A percentile compares a stretch with the other conserved stretches of the same genome.
Evolutionary conservation across 2,797 vertebrate species (phyloP).

Genomic region (Phalloptychus januarius): DNA sequence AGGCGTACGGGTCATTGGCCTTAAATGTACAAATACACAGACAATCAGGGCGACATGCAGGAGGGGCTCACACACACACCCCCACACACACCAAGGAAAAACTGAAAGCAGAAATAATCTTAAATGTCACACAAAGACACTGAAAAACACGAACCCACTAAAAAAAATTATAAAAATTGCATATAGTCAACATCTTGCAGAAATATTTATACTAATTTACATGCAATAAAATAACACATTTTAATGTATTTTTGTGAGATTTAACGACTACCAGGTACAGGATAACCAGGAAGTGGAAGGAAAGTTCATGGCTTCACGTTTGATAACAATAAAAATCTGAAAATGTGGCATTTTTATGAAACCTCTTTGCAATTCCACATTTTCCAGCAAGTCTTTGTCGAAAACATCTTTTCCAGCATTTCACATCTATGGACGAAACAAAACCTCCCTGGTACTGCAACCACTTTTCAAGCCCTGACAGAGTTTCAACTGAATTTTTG

Average conservation of each 20-base stretch:
- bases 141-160: not conserved
- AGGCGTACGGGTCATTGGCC: conserved; percentile 58
- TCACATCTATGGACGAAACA: not conserved
- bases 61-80: conserved; percentile 3
- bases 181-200: not conserved
- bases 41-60: conserved; percentile 39
- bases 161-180: not conserved
- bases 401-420: not conserved
- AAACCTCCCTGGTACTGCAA: not conserved
- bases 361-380: not conserved
- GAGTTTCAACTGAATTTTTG: not conserved
- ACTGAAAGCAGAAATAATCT: not conserved
- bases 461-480: not conserved
- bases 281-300: not conserved
- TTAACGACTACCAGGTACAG: not conserved
- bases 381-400: not conserved
- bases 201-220: not conserved
- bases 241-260: not conserved
- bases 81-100: not conserved
- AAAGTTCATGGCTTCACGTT: not conserved
- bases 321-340: not conserved
- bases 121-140: not conserved
- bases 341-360: not conserved
- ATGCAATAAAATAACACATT: not conserved
- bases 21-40: conserved; percentile 44